phyloP scores from a whole-genome alignment of 1,140 invertebrate species.

The Lordiphosa mommai region DNA sequence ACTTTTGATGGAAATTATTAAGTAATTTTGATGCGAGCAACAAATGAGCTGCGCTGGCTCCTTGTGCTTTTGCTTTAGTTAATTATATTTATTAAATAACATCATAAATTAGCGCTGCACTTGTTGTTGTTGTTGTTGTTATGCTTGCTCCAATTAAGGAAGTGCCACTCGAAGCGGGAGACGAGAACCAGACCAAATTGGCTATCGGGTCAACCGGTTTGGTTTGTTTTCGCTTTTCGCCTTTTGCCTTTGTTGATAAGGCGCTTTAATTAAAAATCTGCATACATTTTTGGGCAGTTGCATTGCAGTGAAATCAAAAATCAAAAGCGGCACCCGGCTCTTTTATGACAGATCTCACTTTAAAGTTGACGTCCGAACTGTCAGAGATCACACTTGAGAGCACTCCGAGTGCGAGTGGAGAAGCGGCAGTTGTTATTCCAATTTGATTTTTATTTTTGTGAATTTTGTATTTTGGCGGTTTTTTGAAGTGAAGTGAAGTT shows the following conservation, averaged over 20 bases:
- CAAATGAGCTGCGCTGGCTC: slow-evolving; percentile 27
- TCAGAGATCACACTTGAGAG: slow-evolving; percentile 69
- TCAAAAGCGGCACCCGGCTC: slow-evolving; percentile 62
- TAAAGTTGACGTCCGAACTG: slow-evolving; percentile 68
- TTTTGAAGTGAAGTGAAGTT: slow-evolving; percentile 73
- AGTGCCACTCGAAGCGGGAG: slow-evolving; percentile 59
- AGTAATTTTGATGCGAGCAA: slow-evolving; percentile 63
- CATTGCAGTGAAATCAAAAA: slow-evolving; percentile 51
- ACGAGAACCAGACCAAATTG: slow-evolving; percentile 56
- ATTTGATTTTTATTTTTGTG: slow-evolving; percentile 26
- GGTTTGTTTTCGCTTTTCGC: slow-evolving; percentile 18
- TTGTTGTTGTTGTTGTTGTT: slow-evolving; percentile 34
- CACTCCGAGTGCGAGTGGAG: slow-evolving; percentile 11
- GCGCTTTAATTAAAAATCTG: slow-evolving; percentile 74
- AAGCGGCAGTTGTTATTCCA: slow-evolving; percentile 34
- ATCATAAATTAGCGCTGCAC: slow-evolving; percentile 75
- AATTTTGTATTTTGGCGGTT: slow-evolving; percentile 43
- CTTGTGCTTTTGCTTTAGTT: slow-evolving; percentile 16
- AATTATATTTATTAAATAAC: slow-evolving; percentile 74
- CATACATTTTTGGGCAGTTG: slow-evolving; percentile 71
- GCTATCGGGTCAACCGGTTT: slow-evolving; percentile 67
- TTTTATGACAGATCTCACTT: slow-evolving; percentile 77
- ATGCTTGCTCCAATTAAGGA: slow-evolving; percentile 73
- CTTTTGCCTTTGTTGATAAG: slow-evolving; percentile 54
- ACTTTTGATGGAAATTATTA: slow-evolving; percentile 77